A percentile compares a stretch with the other conserved stretches of the same genome.
Conservation (phyloP, 37 sponge, comb jelly and placozoan genomes). For the Geodia barretti region DNA sequence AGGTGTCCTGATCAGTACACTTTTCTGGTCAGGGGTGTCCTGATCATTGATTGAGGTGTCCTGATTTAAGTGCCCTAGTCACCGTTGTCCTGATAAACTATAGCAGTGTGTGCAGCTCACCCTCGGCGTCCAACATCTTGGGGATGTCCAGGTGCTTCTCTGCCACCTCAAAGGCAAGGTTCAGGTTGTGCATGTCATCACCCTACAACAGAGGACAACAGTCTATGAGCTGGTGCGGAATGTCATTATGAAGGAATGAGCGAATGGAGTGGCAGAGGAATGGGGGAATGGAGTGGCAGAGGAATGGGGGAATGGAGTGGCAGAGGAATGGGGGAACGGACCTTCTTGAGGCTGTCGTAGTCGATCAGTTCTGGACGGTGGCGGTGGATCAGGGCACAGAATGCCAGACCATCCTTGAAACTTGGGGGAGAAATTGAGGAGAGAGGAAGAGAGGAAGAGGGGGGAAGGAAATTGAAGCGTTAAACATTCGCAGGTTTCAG, state of each 20-base stretch:
- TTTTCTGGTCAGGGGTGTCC: too few relatives aligned
- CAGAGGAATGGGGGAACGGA: conserved; percentile 1
- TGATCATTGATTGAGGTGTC: too few relatives aligned
- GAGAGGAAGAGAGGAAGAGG: background rate
- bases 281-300: background rate
- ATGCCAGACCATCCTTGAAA: conserved; percentile 98
- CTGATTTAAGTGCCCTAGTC: too few relatives aligned
- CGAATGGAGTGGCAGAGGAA: background rate
- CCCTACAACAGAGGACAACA: conserved; percentile 50
- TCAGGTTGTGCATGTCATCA: conserved; percentile 89
- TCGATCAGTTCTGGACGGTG: conserved; percentile 97
- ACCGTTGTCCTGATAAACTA: too few relatives aligned
- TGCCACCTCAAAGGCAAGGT: conserved; percentile 97
- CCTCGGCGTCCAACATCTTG: conserved; percentile 97
- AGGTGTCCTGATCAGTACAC: too few relatives aligned
- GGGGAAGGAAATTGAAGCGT: background rate
- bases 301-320: background rate
- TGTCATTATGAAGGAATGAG: too few relatives aligned
- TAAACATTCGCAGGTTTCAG: too few relatives aligned
- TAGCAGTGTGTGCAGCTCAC: too few relatives aligned
- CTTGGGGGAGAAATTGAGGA: conserved; percentile 35
- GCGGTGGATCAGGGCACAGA: conserved; percentile 98
- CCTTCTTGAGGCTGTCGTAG: conserved; percentile 93
- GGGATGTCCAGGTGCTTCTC: conserved; percentile 98
- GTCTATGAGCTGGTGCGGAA: too few relatives aligned